Evolutionary conservation across 2,113 vertebrate genomes (phyloP).

Genomic region (Raja brachyura): DNA sequence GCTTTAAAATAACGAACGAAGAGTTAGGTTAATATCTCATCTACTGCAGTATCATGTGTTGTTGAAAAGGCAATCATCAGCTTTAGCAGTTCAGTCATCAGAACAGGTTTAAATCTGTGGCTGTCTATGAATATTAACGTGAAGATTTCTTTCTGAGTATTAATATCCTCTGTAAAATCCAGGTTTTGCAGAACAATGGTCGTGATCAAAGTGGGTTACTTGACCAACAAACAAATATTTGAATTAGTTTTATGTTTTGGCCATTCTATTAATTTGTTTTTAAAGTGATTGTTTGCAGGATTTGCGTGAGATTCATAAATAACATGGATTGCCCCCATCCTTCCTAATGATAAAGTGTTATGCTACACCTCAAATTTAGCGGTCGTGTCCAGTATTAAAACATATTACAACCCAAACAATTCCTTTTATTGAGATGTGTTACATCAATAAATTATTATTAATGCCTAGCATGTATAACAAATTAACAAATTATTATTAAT

Average conservation of each 20-base stretch:
- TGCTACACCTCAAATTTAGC: not conserved
- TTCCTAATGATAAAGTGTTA: constrained; percentile 15
- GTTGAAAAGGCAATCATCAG: constrained; percentile 68
- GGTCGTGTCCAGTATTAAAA: not conserved
- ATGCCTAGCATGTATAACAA: not conserved
- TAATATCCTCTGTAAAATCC: constrained; percentile 88
- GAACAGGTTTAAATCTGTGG: constrained; percentile 64
- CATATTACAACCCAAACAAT: not conserved
- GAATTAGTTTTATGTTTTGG: constrained; percentile 23
- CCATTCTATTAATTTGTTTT: constrained; percentile 12
- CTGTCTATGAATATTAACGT: constrained; percentile 92
- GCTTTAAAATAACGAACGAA: constrained; percentile 47
- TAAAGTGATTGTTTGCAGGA: not conserved
- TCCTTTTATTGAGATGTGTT: not conserved
- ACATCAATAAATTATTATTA: not conserved
- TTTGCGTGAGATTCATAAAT: not conserved
- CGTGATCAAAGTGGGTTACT: constrained; percentile 94
- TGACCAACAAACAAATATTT: constrained; percentile 74
- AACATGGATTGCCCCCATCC: not conserved
- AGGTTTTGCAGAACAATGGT: constrained; percentile 94
- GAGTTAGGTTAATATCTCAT: constrained; percentile 82
- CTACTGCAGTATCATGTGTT: constrained; percentile 71
- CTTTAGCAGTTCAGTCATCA: constrained; percentile 69
- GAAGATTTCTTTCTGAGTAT: constrained; percentile 87
- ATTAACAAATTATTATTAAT: not conserved